Evolutionary conservation across 1,140 invertebrate genomes (phyloP).

Genomic region (Charaxes varanes): DNA sequence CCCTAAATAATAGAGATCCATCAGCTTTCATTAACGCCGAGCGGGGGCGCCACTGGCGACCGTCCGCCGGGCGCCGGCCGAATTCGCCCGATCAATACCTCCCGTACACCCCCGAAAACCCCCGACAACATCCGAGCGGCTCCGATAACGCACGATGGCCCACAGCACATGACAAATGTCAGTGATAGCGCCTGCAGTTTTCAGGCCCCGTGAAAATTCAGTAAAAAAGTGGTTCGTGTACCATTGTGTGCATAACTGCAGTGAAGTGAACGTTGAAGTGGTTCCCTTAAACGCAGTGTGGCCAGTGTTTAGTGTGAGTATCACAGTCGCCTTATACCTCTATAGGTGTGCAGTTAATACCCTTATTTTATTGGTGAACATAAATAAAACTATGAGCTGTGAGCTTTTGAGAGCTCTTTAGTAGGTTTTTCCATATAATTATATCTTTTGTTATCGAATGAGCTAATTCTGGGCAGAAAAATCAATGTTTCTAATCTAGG

Average conservation of each 20-base stretch:
- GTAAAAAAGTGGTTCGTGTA: conserved; percentile 54
- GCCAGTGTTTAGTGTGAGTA: conserved; percentile 50
- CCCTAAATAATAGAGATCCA: conserved; percentile 65
- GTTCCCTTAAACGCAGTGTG: conserved; percentile 18
- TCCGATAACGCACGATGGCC: conserved; percentile 31
- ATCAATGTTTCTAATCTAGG: background rate
- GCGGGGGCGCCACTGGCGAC: conserved; percentile 57
- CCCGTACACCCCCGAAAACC: conserved; percentile 23
- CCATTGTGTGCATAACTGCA: conserved; percentile 31
- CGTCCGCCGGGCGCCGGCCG: conserved; percentile 52
- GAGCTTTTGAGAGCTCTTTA: background rate
- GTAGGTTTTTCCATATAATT: background rate
- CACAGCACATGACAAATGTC: conserved; percentile 65
- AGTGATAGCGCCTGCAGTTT: conserved; percentile 53
- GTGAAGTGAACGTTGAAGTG: conserved; percentile 30
- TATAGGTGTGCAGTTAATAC: background rate
- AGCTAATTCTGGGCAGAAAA: background rate
- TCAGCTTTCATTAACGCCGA: conserved; percentile 58
- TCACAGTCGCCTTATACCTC: background rate
- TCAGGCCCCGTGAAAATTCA: conserved; percentile 55
- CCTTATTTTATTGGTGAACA: background rate
- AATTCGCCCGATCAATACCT: conserved; percentile 47
- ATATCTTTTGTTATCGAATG: background rate
- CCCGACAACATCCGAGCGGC: conserved; percentile 30
- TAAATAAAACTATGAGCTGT: background rate